Evolutionary conservation across 1,140 invertebrate genomes (phyloP).

Genomic region (Drosophila sp.): DNA sequence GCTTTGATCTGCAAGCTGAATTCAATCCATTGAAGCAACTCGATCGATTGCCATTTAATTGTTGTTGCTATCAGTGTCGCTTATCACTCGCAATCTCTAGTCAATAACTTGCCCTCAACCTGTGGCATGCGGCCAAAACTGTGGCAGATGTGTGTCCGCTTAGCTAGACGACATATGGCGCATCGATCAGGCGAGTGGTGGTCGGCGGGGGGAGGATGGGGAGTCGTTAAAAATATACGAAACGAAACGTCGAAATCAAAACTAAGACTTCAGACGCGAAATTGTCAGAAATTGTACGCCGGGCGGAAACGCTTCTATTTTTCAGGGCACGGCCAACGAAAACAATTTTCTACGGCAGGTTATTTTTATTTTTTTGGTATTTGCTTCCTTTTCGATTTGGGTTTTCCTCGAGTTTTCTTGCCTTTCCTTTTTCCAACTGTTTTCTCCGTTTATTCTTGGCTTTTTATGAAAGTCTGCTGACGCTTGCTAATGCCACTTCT

Average conservation of each 20-base stretch:
- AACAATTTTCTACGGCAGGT: constrained; percentile 61
- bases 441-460: background rate
- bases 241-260: background rate
- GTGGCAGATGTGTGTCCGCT: constrained; percentile 10
- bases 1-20: constrained; percentile 14
- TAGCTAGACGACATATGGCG: constrained; percentile 46
- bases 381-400: background rate
- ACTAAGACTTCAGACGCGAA: background rate
- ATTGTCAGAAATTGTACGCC: background rate
- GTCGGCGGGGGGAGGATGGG: background rate
- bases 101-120: constrained; percentile 15
- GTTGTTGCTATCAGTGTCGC: constrained; percentile 12
- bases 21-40: constrained; percentile 12
- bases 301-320: background rate
- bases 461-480: constrained; percentile 46
- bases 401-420: constrained; percentile 5
- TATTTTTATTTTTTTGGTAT: constrained; percentile 48
- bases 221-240: constrained; percentile 18
- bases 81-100: background rate
- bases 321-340: constrained; percentile 11
- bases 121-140: constrained; percentile 40
- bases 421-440: constrained; percentile 4
- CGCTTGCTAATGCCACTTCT: constrained; percentile 48
- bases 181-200: constrained; percentile 38
- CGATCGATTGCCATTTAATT: constrained; percentile 28